Base-by-base conservation (phyloP, 2,888 invertebrate species). In the Dicranocentrus wangi region DNA sequence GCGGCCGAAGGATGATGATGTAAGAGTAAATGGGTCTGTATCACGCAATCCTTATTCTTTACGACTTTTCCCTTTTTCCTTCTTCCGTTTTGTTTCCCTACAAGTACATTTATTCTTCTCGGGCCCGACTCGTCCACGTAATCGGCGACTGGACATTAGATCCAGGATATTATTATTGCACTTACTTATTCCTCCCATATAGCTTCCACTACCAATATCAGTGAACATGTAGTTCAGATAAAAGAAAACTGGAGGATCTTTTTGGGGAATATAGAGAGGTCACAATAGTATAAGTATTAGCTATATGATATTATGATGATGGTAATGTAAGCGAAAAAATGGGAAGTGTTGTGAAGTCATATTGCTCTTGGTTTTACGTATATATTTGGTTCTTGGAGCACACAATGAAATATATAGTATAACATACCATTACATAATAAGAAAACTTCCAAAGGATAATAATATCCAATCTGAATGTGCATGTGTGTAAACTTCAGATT, bases 401-500 rank as follows among this genome's bases (percentile, higher is more conserved):
- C n/a, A 39, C 47, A 47, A 47, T 47, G 47, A n/a, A 5, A 17
- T 51, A n/a, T 5, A n/a, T 51, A 51, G 17, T 28, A 17, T 61
- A 39, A n/a, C 13, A 39, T 39, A 39, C 13, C 47, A 32, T 32
- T 32, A 32, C 32, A n/a, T 47, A n/a, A 47, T 5, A 47, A n/a
- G 13, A 39, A 39, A 8, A 39, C n/a, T 47, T n/a, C 13, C 15
- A 7, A 15, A 47, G 7, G 2, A n/a, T 47, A n/a, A 47, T 47
- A 47, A 47, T 47, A n/a, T n/a, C n/a, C n/a, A n/a, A n/a, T n/a
- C n/a, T n/a, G n/a, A n/a, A n/a, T 47, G 47, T n/a, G n/a, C 47
- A 47, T 47, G n/a, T 47, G 47, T 21, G 60, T 19, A 65, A 66
- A 75, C 55, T 75, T 75, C 66, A 58, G 75, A 75, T 75, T 75